These are phyloP conservation scores for Eulemur rubriventer DNA, from an alignment of 2,797 vertebrate species.

Conservation along the genomic window DNA sequence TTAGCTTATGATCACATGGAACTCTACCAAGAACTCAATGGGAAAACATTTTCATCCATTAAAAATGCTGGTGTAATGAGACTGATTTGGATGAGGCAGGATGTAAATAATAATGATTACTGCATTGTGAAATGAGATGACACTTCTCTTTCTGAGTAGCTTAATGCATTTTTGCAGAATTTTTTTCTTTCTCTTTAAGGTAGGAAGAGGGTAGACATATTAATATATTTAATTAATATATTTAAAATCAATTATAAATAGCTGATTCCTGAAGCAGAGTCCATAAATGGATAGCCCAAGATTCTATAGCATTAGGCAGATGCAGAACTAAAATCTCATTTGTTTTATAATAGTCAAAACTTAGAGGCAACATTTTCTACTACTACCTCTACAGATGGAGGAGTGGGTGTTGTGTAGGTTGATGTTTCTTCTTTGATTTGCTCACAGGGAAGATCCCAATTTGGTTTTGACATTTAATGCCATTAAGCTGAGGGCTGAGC, in stretches of 20 bases:
- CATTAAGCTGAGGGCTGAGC: neutral
- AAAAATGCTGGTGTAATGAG: constrained; percentile 22
- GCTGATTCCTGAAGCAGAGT: neutral
- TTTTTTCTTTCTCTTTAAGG: neutral
- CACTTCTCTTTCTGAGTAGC: constrained; percentile 15
- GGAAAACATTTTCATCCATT: constrained; percentile 16
- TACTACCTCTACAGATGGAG: neutral
- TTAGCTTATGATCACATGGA: constrained; percentile 36
- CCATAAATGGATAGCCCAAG: neutral
- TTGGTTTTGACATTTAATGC: neutral
- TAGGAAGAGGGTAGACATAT: neutral
- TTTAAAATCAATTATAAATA: constrained; percentile 37
- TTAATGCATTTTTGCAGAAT: neutral
- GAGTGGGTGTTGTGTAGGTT: neutral
- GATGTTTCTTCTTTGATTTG: neutral
- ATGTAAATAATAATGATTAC: neutral
- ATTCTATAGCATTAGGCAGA: neutral
- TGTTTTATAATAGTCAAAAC: neutral
- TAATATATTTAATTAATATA: constrained; percentile 52
- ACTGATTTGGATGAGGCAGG: neutral
- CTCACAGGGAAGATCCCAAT: neutral
- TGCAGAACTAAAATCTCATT: neutral
- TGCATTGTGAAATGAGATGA: neutral
- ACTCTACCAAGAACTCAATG: constrained; percentile 35
- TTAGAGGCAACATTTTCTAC: neutral